Evolutionary conservation across 2,888 invertebrate species (phyloP).

Genomic region (Penaeus monodon): DNA sequence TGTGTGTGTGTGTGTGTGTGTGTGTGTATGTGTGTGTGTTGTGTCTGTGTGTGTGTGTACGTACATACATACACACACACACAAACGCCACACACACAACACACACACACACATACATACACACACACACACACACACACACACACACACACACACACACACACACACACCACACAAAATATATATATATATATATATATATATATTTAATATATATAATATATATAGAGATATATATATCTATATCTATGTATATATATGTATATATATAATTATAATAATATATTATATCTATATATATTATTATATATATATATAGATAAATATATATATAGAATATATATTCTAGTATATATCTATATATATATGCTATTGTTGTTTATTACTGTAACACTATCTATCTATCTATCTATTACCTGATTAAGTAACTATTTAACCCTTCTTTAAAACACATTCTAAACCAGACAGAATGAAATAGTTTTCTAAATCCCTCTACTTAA

Average conservation of each 20-base stretch:
- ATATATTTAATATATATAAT: not conserved
- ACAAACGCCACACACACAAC: not conserved
- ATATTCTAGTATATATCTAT: no score
- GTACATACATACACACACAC: not conserved
- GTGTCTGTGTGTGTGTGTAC: not conserved
- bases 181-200: constrained; percentile 1
- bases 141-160: not conserved
- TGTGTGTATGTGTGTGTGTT: no score
- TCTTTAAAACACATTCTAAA: no score
- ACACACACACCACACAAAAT: constrained; percentile 1
- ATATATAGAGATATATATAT: constrained; percentile 8
- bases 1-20: no score
- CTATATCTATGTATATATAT: constrained; percentile 17
- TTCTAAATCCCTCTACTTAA: no score
- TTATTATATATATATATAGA: no score
- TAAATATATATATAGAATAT: no score
- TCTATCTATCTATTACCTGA: not conserved
- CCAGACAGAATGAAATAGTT: no score
- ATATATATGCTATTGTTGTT: not conserved
- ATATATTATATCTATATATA: no score
- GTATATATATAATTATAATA: constrained; percentile 3
- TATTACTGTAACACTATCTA: not conserved
- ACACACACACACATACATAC: not conserved
- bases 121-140: no score
- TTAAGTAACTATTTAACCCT: no score